Evolutionary conservation across 2,888 invertebrate species (phyloP).

Genomic region (Melangyna quadrimaculata): DNA sequence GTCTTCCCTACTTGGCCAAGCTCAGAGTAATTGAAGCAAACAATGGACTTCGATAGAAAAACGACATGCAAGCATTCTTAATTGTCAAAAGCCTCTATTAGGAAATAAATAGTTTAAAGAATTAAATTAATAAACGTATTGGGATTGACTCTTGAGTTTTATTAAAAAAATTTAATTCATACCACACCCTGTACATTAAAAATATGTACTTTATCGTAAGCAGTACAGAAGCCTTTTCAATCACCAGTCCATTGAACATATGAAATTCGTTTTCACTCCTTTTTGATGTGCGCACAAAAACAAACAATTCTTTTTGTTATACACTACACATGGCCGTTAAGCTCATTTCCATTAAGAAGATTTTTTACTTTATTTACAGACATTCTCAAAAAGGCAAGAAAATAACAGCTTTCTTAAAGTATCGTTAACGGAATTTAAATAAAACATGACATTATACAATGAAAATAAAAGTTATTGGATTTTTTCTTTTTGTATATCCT

Average conservation of each 20-base stretch:
- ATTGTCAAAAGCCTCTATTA: no score
- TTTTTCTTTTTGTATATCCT: background rate
- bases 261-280: background rate
- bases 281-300: background rate
- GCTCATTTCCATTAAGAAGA: background rate
- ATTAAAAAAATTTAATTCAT: no score
- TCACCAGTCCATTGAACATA: constrained; percentile 49
- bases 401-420: background rate
- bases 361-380: background rate
- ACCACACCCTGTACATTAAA: background rate
- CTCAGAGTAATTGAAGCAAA: no score
- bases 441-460: background rate
- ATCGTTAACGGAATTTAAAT: background rate
- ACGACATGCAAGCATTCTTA: no score
- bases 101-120: no score
- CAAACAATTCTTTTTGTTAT: background rate
- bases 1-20: no score
- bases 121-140: no score
- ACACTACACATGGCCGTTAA: background rate
- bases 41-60: no score
- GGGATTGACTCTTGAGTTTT: no score
- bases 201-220: background rate
- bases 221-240: constrained; percentile 42
- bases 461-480: background rate
- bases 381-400: background rate